A percentile compares a stretch with the other conserved stretches of the same genome.
phyloP scores from a whole-genome alignment of 2,888 invertebrate genomes.

The Xylophagus ater region DNA sequence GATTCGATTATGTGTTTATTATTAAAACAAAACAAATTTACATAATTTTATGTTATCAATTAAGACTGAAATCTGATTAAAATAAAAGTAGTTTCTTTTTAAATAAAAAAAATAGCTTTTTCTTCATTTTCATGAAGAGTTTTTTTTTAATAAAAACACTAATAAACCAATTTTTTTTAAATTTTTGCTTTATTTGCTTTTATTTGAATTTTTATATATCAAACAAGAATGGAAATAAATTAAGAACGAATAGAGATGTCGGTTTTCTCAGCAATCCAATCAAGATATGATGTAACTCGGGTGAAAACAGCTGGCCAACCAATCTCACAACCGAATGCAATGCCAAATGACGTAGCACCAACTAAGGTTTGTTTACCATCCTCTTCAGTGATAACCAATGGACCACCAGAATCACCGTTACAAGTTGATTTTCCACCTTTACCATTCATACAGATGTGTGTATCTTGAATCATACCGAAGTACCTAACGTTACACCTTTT shows the following conservation, averaged over 20 bases:
- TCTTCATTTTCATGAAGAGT: background rate
- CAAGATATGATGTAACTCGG: constrained; percentile 7
- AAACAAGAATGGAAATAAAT: background rate
- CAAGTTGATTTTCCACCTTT: too few species aligned
- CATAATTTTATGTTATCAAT: background rate
- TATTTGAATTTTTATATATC: background rate
- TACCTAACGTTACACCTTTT: too few species aligned
- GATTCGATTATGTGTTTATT: background rate
- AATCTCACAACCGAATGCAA: constrained; percentile 25
- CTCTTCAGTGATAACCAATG: too few species aligned
- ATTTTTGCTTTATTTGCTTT: background rate
- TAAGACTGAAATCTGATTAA: background rate
- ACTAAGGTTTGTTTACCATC: too few species aligned
- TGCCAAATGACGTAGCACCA: constrained; percentile 34
- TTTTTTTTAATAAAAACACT: background rate
- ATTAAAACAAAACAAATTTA: background rate
- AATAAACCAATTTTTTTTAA: background rate
- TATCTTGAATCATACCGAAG: too few species aligned
- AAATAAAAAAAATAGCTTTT: background rate
- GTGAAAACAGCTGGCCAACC: constrained; percentile 14
- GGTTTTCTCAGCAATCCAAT: constrained; percentile 11
- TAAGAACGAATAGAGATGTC: too few species aligned
- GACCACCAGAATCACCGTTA: too few species aligned
- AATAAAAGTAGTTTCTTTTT: background rate
- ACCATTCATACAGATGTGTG: too few species aligned